Evolutionary conservation across 2,797 vertebrate genomes (phyloP).

Genomic region (Macropodus opercularis): DNA sequence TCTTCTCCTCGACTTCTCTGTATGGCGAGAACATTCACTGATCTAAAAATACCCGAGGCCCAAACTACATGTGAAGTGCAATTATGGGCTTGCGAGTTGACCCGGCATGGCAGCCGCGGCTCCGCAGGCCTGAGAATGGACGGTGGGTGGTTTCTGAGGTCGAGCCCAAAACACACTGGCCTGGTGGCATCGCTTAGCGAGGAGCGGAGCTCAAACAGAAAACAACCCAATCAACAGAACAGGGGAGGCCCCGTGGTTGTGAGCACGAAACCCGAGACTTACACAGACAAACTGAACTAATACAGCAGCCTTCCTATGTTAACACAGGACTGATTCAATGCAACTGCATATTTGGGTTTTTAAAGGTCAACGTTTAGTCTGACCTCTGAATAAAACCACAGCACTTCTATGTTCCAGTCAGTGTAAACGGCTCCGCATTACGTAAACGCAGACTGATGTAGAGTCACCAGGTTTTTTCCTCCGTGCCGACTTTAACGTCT

Average conservation of each 20-base stretch:
- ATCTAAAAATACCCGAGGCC: slow-evolving; percentile 80
- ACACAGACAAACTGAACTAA: slow-evolving; percentile 22
- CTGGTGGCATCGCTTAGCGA: slow-evolving; percentile 52
- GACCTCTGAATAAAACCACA: slow-evolving; percentile 19
- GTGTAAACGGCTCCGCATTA: slow-evolving; percentile 12
- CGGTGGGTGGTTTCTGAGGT: slow-evolving; percentile 77
- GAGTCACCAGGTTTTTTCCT: too few relatives aligned
- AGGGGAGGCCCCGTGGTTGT: slow-evolving; percentile 31
- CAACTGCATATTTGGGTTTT: too few relatives aligned
- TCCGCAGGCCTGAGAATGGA: slow-evolving; percentile 66
- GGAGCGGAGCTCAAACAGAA: slow-evolving; percentile 55
- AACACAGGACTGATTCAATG: too few relatives aligned
- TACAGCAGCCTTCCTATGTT: slow-evolving; percentile 2
- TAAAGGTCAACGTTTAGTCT: too few relatives aligned
- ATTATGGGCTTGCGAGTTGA: slow-evolving; percentile 81
- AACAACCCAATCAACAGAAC: slow-evolving; percentile 63
- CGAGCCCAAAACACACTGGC: slow-evolving; percentile 54
- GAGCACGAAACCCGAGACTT: slow-evolving; percentile 15
- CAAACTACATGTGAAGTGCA: slow-evolving; percentile 74
- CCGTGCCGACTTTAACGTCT: too few relatives aligned
- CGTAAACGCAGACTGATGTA: slow-evolving; percentile 32
- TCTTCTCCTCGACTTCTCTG: slow-evolving; percentile 58
- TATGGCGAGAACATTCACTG: slow-evolving; percentile 70
- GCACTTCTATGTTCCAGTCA: slow-evolving; percentile 33
- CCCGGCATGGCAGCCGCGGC: slow-evolving; percentile 65